phyloP scores from a whole-genome alignment of 53 echinoderm and acorn worm genomes.

The Temnopleurus reevesii region DNA sequence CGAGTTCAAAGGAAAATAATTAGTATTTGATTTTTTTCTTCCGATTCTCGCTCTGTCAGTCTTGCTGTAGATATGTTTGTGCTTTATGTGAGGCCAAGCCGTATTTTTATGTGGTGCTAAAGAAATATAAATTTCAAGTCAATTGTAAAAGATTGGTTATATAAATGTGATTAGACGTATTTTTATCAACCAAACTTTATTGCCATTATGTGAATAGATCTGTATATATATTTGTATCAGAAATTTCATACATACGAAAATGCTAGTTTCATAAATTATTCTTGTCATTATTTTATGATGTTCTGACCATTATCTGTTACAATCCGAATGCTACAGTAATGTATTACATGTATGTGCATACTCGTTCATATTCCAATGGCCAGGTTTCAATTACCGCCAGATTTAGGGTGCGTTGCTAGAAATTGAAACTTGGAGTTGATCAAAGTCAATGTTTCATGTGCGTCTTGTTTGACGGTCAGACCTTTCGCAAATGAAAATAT shows the following conservation, averaged over 20 bases:
- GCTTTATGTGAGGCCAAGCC: neutral
- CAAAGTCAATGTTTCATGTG: no score
- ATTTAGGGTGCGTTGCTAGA: no score
- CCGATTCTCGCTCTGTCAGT: no score
- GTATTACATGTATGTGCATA: neutral
- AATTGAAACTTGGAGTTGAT: no score
- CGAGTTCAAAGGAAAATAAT: no score
- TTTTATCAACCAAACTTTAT: neutral
- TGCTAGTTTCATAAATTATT: slow-evolving; percentile 28
- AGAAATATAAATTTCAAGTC: neutral
- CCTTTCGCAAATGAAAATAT: no score
- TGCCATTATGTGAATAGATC: neutral
- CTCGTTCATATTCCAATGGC: no score
- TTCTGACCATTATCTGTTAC: neutral
- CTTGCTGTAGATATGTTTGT: no score
- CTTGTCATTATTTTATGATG: neutral
- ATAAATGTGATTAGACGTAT: neutral
- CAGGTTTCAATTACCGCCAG: no score
- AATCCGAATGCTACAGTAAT: neutral
- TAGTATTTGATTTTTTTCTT: no score
- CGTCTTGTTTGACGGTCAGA: no score
- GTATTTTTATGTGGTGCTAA: slow-evolving; percentile 19
- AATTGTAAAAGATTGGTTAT: neutral
- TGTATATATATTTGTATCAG: slow-evolving; percentile 33
- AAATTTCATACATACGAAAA: neutral